These are phyloP conservation scores for Artibeus lituratus DNA, from an alignment of 2,797 vertebrate species.

Conservation along the genomic window DNA sequence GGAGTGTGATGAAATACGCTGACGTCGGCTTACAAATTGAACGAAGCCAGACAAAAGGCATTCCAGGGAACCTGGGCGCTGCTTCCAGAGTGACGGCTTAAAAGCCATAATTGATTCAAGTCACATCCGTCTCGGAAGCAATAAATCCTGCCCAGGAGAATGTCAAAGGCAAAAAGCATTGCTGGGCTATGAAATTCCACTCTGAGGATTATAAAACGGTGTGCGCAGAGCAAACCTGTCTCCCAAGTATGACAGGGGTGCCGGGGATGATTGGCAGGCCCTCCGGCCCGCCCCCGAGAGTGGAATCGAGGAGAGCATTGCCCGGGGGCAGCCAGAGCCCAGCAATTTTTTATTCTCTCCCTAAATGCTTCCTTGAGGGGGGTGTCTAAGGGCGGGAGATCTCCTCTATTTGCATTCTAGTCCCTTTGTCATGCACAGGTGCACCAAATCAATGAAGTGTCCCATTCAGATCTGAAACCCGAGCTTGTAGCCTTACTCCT, in stretches of 20 bases:
- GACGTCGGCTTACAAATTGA: slow-evolving; percentile 52
- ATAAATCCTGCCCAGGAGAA: slow-evolving; percentile 83
- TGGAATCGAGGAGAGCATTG: not conserved
- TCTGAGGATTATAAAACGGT: slow-evolving; percentile 80
- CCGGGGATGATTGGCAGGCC: slow-evolving; percentile 77
- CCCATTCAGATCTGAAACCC: slow-evolving; percentile 23
- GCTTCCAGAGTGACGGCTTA: slow-evolving; percentile 55
- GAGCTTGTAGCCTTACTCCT: slow-evolving; percentile 19
- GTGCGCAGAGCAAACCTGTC: slow-evolving; percentile 71
- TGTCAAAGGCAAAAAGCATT: slow-evolving; percentile 68
- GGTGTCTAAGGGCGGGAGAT: not conserved
- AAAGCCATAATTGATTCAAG: slow-evolving; percentile 70
- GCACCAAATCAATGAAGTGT: not conserved
- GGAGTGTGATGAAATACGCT: slow-evolving; percentile 41
- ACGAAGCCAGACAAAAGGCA: slow-evolving; percentile 47
- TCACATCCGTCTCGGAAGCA: slow-evolving; percentile 78
- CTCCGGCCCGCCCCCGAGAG: slow-evolving; percentile 47
- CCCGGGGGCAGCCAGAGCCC: not conserved
- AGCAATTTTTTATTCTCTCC: not conserved
- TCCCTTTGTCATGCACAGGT: not conserved
- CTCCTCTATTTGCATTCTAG: not conserved
- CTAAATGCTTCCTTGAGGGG: not conserved
- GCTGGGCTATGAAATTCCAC: slow-evolving; percentile 75
- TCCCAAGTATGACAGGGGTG: slow-evolving; percentile 65
- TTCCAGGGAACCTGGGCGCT: slow-evolving; percentile 28